phyloP scores from a whole-genome alignment of 2,113 vertebrate species.

The Triplophysa tibetana region DNA sequence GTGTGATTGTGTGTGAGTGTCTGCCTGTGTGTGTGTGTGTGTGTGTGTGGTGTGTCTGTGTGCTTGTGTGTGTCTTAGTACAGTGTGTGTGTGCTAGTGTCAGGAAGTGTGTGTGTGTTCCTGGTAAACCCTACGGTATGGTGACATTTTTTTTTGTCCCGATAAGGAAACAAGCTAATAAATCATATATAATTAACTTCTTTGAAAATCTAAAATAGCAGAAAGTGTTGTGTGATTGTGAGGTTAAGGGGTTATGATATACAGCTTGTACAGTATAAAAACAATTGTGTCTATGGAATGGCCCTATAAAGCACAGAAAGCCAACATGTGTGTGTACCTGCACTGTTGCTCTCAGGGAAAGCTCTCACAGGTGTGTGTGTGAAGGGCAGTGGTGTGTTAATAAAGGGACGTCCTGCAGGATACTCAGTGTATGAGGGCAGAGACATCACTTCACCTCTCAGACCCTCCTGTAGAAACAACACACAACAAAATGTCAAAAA shows the following conservation, averaged over 20 bases:
- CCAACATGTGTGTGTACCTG: slow-evolving; percentile 71
- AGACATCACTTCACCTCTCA: slow-evolving; percentile 47
- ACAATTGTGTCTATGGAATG: no score
- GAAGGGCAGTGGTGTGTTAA: slow-evolving; percentile 70
- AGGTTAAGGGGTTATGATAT: no score
- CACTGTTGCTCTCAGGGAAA: slow-evolving; percentile 90
- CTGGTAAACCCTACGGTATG: slow-evolving; percentile 58
- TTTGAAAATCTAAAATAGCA: no score
- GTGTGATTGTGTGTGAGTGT: slow-evolving; percentile 47
- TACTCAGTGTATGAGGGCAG: slow-evolving; percentile 81
- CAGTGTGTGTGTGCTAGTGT: no score
- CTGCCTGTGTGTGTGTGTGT: slow-evolving; percentile 48
- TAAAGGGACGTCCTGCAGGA: slow-evolving; percentile 80
- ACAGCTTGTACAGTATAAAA: no score
- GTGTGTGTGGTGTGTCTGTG: slow-evolving; percentile 39
- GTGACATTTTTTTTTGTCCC: no score
- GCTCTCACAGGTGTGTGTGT: slow-evolving; percentile 74
- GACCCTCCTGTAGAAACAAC: slow-evolving; percentile 24
- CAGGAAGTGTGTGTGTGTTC: slow-evolving; percentile 73
- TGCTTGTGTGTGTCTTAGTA: no score
- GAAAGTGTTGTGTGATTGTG: no score
- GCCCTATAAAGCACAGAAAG: no score
- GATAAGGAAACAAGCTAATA: no score
- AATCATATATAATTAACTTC: no score
- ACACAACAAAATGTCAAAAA: not conserved